Evolutionary conservation across 2,113 vertebrate species (phyloP), one percentile per base, ranked within the genome.

Genomic region (Entosphenus tridentatus): DNA sequence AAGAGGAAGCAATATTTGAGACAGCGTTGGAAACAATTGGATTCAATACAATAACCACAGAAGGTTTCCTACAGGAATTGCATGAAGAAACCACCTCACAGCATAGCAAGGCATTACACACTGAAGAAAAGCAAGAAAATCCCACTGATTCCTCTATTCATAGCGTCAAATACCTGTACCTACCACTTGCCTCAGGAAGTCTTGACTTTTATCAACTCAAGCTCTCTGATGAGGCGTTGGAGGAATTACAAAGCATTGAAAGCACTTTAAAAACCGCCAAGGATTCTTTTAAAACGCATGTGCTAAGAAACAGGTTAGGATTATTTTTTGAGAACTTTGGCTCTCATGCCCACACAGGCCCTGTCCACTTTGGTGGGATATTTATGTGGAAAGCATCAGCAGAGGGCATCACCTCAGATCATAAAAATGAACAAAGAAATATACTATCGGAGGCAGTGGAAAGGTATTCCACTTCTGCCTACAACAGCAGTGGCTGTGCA

Each of bases 281-380:
- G 9, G 57, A 57, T 10, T 10, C 10, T 16, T 73, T 74, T 7
- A 69, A 5, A 7, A 1, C 16, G 1, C 0, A 0, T 1, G 1
- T 69, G 16, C 21, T 78, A 56, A 74, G n/a, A n/a, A 17, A 2
- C 18, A n/a, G 16, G 16, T 58, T 59, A 1, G 18, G 56, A 4
- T 70, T 8, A 1, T 81, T 83, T 73, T 83, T 82, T 72, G 57
- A 59, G 1, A 79, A 65, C 16, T 82, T 80, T 71, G 80, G 80
- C 4, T 80, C 79, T 62, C 80, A 81, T 1, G 6, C 73, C 4
- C 75, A 77, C 56, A 73, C 80, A 65, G 80, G 78, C 1, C 79
- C 78, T 18, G 10, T 81, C 21, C 79, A 81, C 57, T 77, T 82
- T 8, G 80, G 80, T 16, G 80, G 77, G 8, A 79, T 83, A 70